A percentile compares a stretch with the other conserved stretches of the same genome.
phyloP scores from a whole-genome alignment of 2,888 invertebrate species.

The Amphipoea lucens region DNA sequence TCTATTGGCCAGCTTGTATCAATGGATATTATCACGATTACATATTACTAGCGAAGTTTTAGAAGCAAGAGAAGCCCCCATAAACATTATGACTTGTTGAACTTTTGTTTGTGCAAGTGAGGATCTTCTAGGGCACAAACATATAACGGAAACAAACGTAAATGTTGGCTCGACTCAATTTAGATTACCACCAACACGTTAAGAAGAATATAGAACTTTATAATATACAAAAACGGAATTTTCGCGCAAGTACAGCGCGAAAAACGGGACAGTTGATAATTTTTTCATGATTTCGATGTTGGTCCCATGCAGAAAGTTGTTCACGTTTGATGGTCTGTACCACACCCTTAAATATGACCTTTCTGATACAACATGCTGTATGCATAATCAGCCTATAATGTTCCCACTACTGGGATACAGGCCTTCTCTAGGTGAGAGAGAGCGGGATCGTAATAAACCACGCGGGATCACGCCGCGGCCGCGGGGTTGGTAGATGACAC shows the following conservation, averaged over 20 bases:
- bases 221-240: background rate
- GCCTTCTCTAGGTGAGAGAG: background rate
- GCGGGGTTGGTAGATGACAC: too few relatives aligned
- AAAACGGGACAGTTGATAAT: background rate
- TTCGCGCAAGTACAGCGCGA: background rate
- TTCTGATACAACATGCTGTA: background rate
- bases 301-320: background rate
- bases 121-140: background rate
- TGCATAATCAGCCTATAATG: background rate
- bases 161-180: background rate
- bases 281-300: background rate
- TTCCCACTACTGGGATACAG: background rate
- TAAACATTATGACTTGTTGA: background rate
- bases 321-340: background rate
- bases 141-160: background rate
- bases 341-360: background rate
- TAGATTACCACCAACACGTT: background rate
- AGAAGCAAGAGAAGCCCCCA: background rate
- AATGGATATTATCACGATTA: background rate
- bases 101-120: background rate
- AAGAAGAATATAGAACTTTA: background rate
- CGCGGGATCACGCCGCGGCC: too few relatives aligned
- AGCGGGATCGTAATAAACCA: too few relatives aligned
- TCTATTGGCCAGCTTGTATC: background rate
- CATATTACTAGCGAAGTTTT: conserved; percentile 11